Evolutionary conservation across 1,140 invertebrate genomes (phyloP).

Genomic region (Brachystomella parvula): DNA sequence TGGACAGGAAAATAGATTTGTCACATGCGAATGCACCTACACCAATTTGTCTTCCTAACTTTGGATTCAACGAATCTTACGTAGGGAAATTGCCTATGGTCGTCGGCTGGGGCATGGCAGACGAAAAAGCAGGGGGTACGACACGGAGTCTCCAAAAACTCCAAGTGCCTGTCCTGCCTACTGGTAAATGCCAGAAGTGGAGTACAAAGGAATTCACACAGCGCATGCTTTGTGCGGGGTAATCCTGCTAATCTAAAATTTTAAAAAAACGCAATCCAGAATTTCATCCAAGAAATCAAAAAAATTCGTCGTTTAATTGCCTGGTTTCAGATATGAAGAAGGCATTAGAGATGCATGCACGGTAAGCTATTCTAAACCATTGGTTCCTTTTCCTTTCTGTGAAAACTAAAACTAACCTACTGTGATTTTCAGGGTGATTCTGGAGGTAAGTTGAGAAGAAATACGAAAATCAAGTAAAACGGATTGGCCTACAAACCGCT

Average conservation of each 20-base stretch:
- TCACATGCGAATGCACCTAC: slow-evolving; percentile 5
- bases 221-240: slow-evolving; percentile 21
- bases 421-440: slow-evolving; percentile 16
- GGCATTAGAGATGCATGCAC: slow-evolving; percentile 22
- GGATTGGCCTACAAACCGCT: no score
- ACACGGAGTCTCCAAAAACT: slow-evolving; percentile 25
- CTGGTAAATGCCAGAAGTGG: background rate
- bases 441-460: slow-evolving; percentile 9
- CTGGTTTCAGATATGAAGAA: background rate
- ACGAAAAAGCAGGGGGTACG: slow-evolving; percentile 22
- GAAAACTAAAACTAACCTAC: background rate
- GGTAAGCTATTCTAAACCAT: background rate
- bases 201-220: background rate
- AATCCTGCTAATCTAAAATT: no score
- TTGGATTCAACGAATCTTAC: background rate
- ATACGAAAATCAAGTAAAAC: no score
- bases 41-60: slow-evolving; percentile 13
- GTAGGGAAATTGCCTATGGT: slow-evolving; percentile 1
- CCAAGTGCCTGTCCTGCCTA: slow-evolving; percentile 8
- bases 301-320: background rate
- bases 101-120: slow-evolving; percentile 20
- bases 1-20: slow-evolving; percentile 15
- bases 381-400: background rate
- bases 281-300: background rate
- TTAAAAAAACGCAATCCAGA: background rate